phyloP scores from a whole-genome alignment of 2,113 vertebrate species.

The Empidonax alnorum region DNA sequence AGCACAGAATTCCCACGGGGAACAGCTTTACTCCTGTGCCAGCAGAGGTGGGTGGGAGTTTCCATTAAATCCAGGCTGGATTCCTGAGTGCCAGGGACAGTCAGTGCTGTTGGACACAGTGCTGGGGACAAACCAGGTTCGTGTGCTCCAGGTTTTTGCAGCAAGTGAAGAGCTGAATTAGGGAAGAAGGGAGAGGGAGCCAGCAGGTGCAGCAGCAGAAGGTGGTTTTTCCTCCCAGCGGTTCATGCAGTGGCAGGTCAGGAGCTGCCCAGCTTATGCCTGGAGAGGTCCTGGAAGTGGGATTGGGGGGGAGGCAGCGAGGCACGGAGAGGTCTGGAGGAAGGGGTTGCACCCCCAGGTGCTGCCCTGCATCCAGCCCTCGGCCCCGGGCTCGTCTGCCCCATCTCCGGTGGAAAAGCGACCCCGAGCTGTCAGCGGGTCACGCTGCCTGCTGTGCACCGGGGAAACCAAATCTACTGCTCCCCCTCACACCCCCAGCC shows the following conservation, averaged over 20 bases:
- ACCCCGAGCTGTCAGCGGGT: neutral
- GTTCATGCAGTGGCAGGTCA: neutral
- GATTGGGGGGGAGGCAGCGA: neutral
- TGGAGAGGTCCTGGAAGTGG: neutral
- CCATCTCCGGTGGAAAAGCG: neutral
- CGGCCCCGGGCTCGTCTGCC: neutral
- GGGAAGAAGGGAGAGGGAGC: neutral
- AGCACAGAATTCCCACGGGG: rapidly evolving
- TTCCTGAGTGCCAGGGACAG: neutral
- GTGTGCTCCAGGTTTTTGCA: neutral
- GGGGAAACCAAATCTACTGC: neutral
- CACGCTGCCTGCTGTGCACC: neutral
- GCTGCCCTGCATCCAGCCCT: neutral
- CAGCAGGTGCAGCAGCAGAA: neutral
- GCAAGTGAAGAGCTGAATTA: neutral
- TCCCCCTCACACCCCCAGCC: neutral
- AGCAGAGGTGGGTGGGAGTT: neutral
- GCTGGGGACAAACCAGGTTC: neutral
- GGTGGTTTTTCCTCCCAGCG: neutral
- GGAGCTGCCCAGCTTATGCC: neutral
- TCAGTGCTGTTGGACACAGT: neutral
- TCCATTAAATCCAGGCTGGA: neutral
- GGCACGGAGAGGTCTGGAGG: neutral
- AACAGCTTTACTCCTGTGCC: rapidly evolving
- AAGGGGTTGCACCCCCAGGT: neutral